These are phyloP conservation scores for Scaptomyza flava DNA, from an alignment of 2,888 invertebrate species.

Conservation along the genomic window DNA sequence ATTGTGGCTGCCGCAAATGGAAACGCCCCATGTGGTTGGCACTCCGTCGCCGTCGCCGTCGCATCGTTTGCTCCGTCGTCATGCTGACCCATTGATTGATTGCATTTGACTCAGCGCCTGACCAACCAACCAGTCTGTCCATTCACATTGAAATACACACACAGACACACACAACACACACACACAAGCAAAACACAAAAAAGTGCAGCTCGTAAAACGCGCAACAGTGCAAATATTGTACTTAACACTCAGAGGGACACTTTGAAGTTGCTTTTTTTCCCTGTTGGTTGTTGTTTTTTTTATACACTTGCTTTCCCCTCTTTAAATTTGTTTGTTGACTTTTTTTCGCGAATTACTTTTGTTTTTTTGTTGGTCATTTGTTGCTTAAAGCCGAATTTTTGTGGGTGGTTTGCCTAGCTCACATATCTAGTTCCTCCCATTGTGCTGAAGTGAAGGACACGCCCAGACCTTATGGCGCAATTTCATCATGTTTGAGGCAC, in stretches of 20 bases:
- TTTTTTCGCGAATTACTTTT: conserved; percentile 40
- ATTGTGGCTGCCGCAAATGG: conserved; percentile 72
- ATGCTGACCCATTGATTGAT: conserved; percentile 79
- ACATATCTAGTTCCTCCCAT: conserved; percentile 15
- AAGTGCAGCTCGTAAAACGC: conserved; percentile 67
- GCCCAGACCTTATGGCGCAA: conserved; percentile 79
- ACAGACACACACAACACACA: neutral
- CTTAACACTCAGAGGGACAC: conserved; percentile 78
- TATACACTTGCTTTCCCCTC: conserved; percentile 12
- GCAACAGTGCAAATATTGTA: conserved; percentile 77
- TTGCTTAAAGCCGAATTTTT: conserved; percentile 38
- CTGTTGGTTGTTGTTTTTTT: neutral
- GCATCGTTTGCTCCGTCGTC: conserved; percentile 18
- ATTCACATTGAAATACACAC: neutral
- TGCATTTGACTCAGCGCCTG: conserved; percentile 61
- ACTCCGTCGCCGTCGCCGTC: conserved; percentile 31
- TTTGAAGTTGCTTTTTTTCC: conserved; percentile 32
- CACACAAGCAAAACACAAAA: conserved; percentile 4
- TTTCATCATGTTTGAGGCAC: conserved; percentile 72
- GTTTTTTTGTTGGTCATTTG: conserved; percentile 56
- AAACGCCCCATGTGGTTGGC: conserved; percentile 79
- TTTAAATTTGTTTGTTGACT: conserved; percentile 61
- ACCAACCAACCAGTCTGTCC: conserved; percentile 4
- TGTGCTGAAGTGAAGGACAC: conserved; percentile 53
- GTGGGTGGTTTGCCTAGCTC: conserved; percentile 3